These are phyloP conservation scores for Xenopus tropicalis DNA, from an alignment of 2,113 vertebrate genomes.

Conservation along the genomic window DNA sequence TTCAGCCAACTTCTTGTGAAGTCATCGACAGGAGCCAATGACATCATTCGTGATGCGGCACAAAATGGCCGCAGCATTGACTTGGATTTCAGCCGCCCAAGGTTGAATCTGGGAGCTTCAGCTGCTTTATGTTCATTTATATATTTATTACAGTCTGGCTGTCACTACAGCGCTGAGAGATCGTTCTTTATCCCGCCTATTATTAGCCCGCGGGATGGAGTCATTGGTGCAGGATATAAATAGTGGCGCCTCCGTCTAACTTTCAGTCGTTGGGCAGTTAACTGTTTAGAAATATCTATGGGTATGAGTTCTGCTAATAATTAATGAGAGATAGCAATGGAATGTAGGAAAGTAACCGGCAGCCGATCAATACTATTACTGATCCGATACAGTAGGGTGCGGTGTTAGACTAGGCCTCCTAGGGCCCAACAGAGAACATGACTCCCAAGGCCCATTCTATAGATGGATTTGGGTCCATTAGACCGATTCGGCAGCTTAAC, in stretches of 20 bases:
- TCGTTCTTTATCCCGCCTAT: not conserved
- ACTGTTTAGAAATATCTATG: too few relatives aligned
- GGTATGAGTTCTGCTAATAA: too few relatives aligned
- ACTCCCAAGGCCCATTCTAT: too few relatives aligned
- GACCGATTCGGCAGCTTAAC: too few relatives aligned
- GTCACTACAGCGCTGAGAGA: not conserved
- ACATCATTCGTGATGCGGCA: constrained; percentile 25
- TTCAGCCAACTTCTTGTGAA: too few relatives aligned
- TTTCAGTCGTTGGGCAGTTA: not conserved
- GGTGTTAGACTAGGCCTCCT: too few relatives aligned
- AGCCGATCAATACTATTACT: too few relatives aligned
- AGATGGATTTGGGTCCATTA: too few relatives aligned
- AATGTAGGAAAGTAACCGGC: too few relatives aligned
- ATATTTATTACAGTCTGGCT: not conserved
- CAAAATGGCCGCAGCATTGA: not conserved
- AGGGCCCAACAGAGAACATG: too few relatives aligned
- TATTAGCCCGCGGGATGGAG: not conserved
- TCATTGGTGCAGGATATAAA: not conserved
- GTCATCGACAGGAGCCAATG: not conserved
- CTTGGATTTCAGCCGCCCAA: not conserved
- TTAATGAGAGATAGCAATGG: too few relatives aligned
- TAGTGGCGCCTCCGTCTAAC: not conserved
- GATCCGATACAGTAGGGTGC: too few relatives aligned
- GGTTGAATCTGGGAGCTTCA: constrained; percentile 2
- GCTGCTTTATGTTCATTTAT: not conserved